Conservation (phyloP, 2,888 invertebrate genomes). For the Lumbricus terrestris region DNA sequence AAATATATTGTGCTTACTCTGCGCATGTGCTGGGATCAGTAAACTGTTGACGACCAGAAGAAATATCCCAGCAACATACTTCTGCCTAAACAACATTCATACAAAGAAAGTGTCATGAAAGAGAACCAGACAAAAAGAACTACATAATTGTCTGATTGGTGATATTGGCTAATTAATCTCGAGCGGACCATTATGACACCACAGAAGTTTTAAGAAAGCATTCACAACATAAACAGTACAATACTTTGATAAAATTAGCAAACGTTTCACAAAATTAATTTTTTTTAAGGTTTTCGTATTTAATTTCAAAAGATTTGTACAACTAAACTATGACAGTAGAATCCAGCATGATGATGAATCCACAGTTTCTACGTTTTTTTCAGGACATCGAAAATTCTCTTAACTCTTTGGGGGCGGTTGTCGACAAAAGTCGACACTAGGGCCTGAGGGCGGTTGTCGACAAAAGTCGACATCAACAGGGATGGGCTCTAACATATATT, state of each 20-base stretch:
- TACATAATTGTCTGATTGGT: no score
- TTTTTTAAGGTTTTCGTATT: no score
- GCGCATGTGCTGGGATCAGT: background rate
- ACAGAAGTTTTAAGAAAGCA: background rate
- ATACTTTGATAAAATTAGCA: background rate
- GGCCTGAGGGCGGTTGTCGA: no score
- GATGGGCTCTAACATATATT: no score
- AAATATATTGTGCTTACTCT: background rate
- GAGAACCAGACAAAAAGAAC: background rate
- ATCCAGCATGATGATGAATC: background rate
- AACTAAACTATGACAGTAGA: background rate
- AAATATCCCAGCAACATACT: conserved; percentile 49
- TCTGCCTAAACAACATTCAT: conserved; percentile 32
- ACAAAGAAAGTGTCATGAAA: background rate
- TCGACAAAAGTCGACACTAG: no score
- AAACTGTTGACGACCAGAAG: conserved; percentile 38
- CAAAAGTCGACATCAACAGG: no score
- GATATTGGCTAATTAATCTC: no score
- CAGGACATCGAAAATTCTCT: background rate
- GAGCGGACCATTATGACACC: background rate
- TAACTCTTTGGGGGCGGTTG: no score
- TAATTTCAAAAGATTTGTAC: background rate
- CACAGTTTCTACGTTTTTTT: no score
- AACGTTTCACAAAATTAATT: background rate
- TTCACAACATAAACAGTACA: background rate